Conservation (phyloP, 2,888 invertebrate species). For the Drosophila acutilabella region DNA sequence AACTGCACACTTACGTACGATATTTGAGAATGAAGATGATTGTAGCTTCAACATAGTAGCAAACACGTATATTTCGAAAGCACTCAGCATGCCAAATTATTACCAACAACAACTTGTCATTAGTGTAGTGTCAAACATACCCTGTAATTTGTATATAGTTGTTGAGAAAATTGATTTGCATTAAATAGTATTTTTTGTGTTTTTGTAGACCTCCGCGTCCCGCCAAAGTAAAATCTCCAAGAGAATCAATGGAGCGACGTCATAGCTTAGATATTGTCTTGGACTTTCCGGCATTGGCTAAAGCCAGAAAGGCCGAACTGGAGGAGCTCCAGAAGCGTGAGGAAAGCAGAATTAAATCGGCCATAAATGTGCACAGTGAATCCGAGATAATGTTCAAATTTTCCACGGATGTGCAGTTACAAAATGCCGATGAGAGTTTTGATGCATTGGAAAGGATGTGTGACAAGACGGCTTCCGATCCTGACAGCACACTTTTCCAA, state of each 20-base stretch:
- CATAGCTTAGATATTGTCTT: slow-evolving; percentile 73
- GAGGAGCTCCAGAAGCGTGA: slow-evolving; percentile 12
- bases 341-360: not conserved
- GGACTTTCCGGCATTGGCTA: slow-evolving; percentile 65
- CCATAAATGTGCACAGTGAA: not conserved
- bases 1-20: slow-evolving; percentile 1
- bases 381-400: not conserved
- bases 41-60: slow-evolving; percentile 19
- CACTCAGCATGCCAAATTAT: slow-evolving; percentile 12
- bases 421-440: slow-evolving; percentile 77
- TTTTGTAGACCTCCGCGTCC: slow-evolving; percentile 43
- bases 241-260: slow-evolving; percentile 58
- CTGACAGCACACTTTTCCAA: slow-evolving; percentile 82
- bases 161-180: not conserved
- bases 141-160: not conserved
- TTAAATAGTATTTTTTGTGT: not conserved
- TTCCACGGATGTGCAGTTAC: not conserved
- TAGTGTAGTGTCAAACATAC: slow-evolving; percentile 24
- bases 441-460: slow-evolving; percentile 83
- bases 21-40: slow-evolving; percentile 10
- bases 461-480: slow-evolving; percentile 83
- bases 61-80: slow-evolving; percentile 15
- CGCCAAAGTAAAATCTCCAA: slow-evolving; percentile 1
- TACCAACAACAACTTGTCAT: slow-evolving; percentile 6
- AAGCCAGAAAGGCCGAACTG: slow-evolving; percentile 31